Conservation (phyloP, 2,888 invertebrate species). For the Cataglyphis albicans region DNA sequence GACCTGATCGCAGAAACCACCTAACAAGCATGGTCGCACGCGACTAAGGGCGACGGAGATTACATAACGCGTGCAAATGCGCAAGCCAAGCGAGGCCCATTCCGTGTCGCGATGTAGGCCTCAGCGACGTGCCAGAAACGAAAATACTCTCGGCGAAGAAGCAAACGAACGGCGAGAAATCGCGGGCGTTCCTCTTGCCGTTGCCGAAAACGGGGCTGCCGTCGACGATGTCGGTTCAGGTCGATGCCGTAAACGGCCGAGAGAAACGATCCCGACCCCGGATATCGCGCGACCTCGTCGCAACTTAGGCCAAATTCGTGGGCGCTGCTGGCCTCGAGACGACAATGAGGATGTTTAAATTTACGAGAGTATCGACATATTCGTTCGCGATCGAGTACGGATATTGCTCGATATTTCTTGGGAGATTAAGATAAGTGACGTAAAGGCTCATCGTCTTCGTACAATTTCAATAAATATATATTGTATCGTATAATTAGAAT, state of each 20-base stretch:
- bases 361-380: conserved; percentile 19
- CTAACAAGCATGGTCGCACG: conserved; percentile 11
- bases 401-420: neutral
- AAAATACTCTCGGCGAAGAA: conserved; percentile 79
- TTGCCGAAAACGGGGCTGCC: conserved; percentile 55
- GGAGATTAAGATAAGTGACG: neutral
- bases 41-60: conserved; percentile 55
- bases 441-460: neutral
- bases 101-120: conserved; percentile 79
- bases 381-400: neutral
- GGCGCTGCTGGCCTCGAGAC: conserved; percentile 45
- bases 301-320: conserved; percentile 42
- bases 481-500: neutral
- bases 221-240: conserved; percentile 24
- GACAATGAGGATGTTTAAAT: conserved; percentile 31
- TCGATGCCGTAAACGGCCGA: conserved; percentile 31
- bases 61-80: conserved; percentile 65
- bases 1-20: conserved; percentile 6
- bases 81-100: conserved; percentile 53
- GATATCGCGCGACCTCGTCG: conserved; percentile 35
- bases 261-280: conserved; percentile 38
- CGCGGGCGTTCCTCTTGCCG: conserved; percentile 40
- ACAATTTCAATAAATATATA: neutral
- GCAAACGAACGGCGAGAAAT: conserved; percentile 54
- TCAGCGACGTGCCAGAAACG: conserved; percentile 84